phyloP scores from a whole-genome alignment of 2,888 invertebrate genomes.

The Priocnemis perturbator region DNA sequence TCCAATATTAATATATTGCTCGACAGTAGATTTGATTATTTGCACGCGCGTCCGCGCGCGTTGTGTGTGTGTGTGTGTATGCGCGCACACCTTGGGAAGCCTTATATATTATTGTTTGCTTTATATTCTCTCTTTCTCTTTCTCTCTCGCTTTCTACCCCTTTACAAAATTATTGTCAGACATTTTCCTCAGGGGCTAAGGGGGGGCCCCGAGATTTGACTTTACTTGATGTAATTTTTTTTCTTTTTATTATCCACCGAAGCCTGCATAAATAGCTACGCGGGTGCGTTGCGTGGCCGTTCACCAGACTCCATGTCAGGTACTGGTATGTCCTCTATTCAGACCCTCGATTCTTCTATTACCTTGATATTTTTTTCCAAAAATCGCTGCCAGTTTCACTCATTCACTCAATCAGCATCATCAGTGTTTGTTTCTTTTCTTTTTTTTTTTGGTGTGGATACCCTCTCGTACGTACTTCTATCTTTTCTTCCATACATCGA shows the following conservation, averaged over 20 bases:
- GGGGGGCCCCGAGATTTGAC: conserved; percentile 58
- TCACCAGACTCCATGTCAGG: conserved; percentile 91
- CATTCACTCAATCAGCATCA: too few relatives aligned
- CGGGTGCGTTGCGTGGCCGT: conserved; percentile 92
- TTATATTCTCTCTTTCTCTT: conserved; percentile 55
- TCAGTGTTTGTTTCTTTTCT: too few relatives aligned
- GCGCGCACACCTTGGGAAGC: conserved; percentile 47
- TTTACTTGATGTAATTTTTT: conserved; percentile 72
- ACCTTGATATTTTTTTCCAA: conserved; percentile 39
- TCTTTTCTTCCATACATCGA: neutral
- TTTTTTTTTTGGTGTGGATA: too few relatives aligned
- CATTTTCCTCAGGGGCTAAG: conserved; percentile 50
- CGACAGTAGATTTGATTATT: too few relatives aligned
- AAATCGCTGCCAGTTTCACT: conserved; percentile 25
- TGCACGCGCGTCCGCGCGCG: conserved; percentile 23
- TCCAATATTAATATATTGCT: too few relatives aligned
- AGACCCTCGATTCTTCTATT: conserved; percentile 53
- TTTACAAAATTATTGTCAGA: conserved; percentile 42
- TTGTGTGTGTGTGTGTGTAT: conserved; percentile 59
- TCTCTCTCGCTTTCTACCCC: conserved; percentile 54
- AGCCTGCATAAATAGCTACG: conserved; percentile 84
- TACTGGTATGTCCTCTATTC: conserved; percentile 80
- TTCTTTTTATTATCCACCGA: conserved; percentile 74
- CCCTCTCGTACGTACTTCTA: too few relatives aligned
- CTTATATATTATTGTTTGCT: conserved; percentile 50